These are phyloP conservation scores for Porites rus DNA, from an alignment of 92 coral and sea anemone genomes.

Conservation along the genomic window DNA sequence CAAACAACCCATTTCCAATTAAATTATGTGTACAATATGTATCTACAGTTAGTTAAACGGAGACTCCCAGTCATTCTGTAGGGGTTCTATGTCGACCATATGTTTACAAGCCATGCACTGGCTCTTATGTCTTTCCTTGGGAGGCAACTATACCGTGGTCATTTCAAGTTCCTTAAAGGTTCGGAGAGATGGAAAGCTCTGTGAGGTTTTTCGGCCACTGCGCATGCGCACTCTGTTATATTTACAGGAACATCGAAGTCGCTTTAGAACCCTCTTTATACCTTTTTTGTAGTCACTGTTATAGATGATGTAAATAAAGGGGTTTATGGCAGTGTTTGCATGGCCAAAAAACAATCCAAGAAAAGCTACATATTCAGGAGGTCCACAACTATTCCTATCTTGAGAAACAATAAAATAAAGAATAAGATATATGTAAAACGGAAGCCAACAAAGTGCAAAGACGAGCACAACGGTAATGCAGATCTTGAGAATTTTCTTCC, in stretches of 20 bases:
- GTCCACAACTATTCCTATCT: slow-evolving; percentile 45
- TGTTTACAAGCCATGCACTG: no score
- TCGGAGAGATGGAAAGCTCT: slow-evolving; percentile 20
- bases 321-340: slow-evolving; percentile 81
- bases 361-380: slow-evolving; percentile 65
- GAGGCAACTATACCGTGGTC: background rate
- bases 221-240: slow-evolving; percentile 34
- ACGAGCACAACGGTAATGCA: slow-evolving; percentile 75
- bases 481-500: slow-evolving; percentile 79
- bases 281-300: slow-evolving; percentile 72
- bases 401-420: slow-evolving; percentile 30
- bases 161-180: slow-evolving; percentile 33
- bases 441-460: slow-evolving; percentile 84
- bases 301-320: slow-evolving; percentile 79
- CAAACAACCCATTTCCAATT: no score
- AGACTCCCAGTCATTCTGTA: no score
- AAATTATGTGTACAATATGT: no score
- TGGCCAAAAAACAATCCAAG: slow-evolving; percentile 68
- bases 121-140: no score
- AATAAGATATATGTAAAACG: slow-evolving; percentile 69
- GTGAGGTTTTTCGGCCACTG: background rate
- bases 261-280: slow-evolving; percentile 21
- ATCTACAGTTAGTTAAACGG: no score
- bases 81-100: no score
- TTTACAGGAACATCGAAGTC: slow-evolving; percentile 1